Conservation (phyloP, 1,140 invertebrate species). For the Pinna nobilis region DNA sequence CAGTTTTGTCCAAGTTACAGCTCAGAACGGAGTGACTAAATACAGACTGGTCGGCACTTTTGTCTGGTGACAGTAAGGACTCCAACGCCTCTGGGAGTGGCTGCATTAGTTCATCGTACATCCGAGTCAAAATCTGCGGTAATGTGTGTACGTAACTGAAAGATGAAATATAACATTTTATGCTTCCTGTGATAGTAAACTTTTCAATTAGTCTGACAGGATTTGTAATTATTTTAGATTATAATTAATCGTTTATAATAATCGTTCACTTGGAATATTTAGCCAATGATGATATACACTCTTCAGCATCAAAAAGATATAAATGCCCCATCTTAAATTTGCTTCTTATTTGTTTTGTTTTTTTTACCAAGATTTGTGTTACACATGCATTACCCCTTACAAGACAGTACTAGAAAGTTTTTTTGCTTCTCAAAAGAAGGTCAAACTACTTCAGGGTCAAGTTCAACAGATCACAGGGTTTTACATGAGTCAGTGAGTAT, state of each 20-base stretch:
- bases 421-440: too few species aligned
- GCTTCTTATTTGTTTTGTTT: too few species aligned
- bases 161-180: neutral
- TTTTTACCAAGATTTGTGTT: too few species aligned
- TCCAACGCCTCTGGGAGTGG: conserved; percentile 55
- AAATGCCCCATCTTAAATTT: too few species aligned
- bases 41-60: conserved; percentile 44
- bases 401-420: too few species aligned
- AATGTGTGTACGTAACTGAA: conserved; percentile 53
- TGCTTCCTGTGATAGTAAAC: neutral
- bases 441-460: too few species aligned
- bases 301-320: too few species aligned
- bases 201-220: neutral
- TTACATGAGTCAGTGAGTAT: too few species aligned
- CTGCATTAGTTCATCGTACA: conserved; percentile 68
- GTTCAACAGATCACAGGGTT: too few species aligned
- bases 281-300: too few species aligned
- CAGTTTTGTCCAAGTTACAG: conserved; percentile 7
- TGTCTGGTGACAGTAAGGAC: conserved; percentile 49
- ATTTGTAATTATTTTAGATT: neutral
- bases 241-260: neutral
- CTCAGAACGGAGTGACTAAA: conserved; percentile 36
- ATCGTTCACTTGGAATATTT: neutral
- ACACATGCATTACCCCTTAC: too few species aligned
- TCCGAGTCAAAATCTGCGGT: conserved; percentile 54